A percentile compares a stretch with the other conserved stretches of the same genome.
Evolutionary conservation across 2,113 vertebrate species (phyloP).

Genomic region (Sciurus niger): DNA sequence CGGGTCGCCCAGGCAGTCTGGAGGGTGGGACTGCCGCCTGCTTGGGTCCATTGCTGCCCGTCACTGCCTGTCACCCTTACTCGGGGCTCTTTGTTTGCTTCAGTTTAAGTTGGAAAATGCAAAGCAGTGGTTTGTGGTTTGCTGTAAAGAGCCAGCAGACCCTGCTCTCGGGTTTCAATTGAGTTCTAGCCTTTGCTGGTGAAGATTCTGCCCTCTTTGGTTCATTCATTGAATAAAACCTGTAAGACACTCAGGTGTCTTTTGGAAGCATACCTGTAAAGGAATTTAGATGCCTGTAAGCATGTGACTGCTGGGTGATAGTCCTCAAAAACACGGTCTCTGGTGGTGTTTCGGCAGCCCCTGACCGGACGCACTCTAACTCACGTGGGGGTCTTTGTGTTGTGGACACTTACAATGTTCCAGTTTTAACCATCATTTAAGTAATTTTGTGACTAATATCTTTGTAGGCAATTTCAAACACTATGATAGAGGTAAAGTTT

Average conservation of each 20-base stretch:
- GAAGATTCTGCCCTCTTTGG: neutral
- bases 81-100: neutral
- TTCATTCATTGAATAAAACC: neutral
- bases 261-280: neutral
- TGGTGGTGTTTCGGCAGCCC: neutral
- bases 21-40: fast-evolving
- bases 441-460: neutral
- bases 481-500: neutral
- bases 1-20: too few species aligned
- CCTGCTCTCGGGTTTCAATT: neutral
- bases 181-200: neutral
- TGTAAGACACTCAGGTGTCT: neutral
- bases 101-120: neutral
- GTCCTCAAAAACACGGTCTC: neutral
- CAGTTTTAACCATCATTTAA: neutral
- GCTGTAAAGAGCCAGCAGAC: neutral
- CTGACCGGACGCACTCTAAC: neutral
- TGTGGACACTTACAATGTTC: neutral
- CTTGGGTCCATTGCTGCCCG: neutral
- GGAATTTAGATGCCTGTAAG: neutral
- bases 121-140: neutral
- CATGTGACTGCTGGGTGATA: neutral
- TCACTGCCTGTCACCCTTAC: neutral
- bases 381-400: neutral
- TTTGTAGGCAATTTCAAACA: neutral